Base-by-base conservation (phyloP, 2,888 invertebrate genomes). In the Pristionchus mayeri region DNA sequence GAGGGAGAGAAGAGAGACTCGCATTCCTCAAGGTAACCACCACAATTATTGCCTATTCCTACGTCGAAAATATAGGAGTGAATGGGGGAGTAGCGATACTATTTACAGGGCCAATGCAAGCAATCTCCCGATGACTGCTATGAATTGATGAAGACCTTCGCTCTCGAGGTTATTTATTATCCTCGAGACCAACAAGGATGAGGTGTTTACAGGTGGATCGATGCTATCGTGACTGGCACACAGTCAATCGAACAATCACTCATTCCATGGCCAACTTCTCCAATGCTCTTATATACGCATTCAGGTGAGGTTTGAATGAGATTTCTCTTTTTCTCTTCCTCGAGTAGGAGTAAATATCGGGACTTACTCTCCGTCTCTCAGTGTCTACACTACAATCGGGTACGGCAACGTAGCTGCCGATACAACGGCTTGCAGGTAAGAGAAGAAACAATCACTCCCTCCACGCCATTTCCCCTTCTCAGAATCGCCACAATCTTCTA, bases 371-470 rank as follows among this genome's bases (percentile, higher is more conserved):
- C 27, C 27, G 4, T 48, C 44, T 84, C 88, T 82, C 44, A 89
- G 89, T 81, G 90, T 91, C n/a, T 91, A 91, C 86, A 91, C 91
- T 11, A 89, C 91, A 2, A 91, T 91, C 60, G 91, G 91, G 11
- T 91, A 91, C 83, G 91, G 91, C 30, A 91, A 89, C 27, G 88
- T 91, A 30, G 89, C 90, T 0, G 90, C 90, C 11, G 89, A 89
- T 81, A 90, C 91, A 3, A 71, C 78, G 3, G 48, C 57, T 18
- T 88, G 90, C 83, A 86, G 89, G 27, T 63, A n/a, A n/a, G n/a
- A n/a, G n/a, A n/a, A n/a, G n/a, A n/a, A n/a, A n/a, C n/a, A n/a
- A n/a, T n/a, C n/a, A n/a, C n/a, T n/a, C n/a, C n/a, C n/a, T n/a
- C n/a, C 21, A n/a, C 24, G 11, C 7, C 21, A 57, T n/a, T 57